A percentile compares a stretch with the other conserved stretches of the same genome.
These are phyloP conservation scores for Teleopsis dalmanni DNA, from an alignment of 1,140 invertebrate genomes.

Conservation along the genomic window DNA sequence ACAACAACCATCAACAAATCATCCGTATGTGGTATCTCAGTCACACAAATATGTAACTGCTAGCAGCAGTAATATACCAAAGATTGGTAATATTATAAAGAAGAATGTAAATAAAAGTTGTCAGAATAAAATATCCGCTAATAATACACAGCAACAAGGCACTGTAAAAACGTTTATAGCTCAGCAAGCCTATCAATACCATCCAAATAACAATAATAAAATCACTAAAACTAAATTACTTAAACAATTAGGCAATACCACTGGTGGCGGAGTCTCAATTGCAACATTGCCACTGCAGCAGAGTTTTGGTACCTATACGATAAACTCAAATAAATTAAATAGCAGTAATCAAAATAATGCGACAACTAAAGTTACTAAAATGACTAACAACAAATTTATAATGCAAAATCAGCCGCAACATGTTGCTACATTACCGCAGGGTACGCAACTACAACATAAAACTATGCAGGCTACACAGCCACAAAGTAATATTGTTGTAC, in stretches of 20 bases:
- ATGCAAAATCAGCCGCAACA: slow-evolving; percentile 25
- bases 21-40: slow-evolving; percentile 4
- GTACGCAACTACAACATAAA: slow-evolving; percentile 37
- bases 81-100: too few relatives aligned
- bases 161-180: slow-evolving; percentile 32
- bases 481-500: slow-evolving; percentile 14
- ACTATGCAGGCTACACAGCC: slow-evolving; percentile 13
- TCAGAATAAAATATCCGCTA: too few relatives aligned
- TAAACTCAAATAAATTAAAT: slow-evolving; percentile 8
- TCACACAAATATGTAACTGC: not conserved
- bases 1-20: slow-evolving; percentile 5
- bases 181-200: slow-evolving; percentile 15
- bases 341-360: slow-evolving; percentile 2
- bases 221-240: slow-evolving; percentile 39
- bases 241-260: slow-evolving; percentile 31
- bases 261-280: slow-evolving; percentile 7
- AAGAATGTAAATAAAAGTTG: too few relatives aligned
- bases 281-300: not conserved
- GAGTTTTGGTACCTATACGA: slow-evolving; percentile 1
- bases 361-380: slow-evolving; percentile 25
- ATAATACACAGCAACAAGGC: too few relatives aligned
- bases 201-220: slow-evolving; percentile 13
- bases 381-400: slow-evolving; percentile 24
- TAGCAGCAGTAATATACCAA: too few relatives aligned
- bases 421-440: slow-evolving; percentile 29